A percentile compares a stretch with the other conserved stretches of the same genome.
phyloP scores from a whole-genome alignment of 2,113 vertebrate species.

The Strigops habroptila region DNA sequence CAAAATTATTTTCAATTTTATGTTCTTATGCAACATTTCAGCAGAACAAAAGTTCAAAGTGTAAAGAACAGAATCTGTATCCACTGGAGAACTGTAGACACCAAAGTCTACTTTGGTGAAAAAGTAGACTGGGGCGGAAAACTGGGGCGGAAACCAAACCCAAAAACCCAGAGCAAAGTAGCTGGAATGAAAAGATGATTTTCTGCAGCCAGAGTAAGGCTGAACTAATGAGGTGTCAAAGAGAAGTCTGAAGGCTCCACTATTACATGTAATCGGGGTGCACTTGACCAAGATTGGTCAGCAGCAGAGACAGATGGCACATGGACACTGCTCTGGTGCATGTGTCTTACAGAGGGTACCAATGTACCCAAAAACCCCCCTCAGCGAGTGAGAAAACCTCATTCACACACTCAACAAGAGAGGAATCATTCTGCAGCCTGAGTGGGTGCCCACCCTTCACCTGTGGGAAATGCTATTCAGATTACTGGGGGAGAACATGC shows the following conservation, averaged over 20 bases:
- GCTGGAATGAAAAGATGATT: neutral
- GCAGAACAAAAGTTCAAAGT: neutral
- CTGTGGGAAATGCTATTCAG: neutral
- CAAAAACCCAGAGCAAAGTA: neutral
- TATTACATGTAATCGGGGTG: neutral
- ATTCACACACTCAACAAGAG: neutral
- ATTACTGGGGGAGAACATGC: neutral
- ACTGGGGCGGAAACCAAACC: neutral
- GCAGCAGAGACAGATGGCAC: neutral
- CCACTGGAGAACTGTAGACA: neutral
- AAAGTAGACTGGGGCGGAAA: no score
- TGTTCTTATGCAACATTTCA: neutral
- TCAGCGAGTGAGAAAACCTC: neutral
- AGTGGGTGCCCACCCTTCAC: neutral
- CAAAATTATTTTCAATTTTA: neutral
- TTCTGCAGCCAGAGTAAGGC: neutral
- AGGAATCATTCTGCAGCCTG: neutral
- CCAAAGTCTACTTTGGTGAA: no score
- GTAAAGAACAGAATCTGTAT: neutral
- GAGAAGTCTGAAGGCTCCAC: neutral
- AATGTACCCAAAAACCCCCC: accelerated
- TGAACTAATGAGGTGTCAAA: neutral
- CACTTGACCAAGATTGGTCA: neutral
- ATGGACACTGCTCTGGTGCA: neutral
- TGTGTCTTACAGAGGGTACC: neutral